These are phyloP conservation scores for Papilio helenus DNA, from an alignment of 1,140 invertebrate genomes.

Conservation along the genomic window DNA sequence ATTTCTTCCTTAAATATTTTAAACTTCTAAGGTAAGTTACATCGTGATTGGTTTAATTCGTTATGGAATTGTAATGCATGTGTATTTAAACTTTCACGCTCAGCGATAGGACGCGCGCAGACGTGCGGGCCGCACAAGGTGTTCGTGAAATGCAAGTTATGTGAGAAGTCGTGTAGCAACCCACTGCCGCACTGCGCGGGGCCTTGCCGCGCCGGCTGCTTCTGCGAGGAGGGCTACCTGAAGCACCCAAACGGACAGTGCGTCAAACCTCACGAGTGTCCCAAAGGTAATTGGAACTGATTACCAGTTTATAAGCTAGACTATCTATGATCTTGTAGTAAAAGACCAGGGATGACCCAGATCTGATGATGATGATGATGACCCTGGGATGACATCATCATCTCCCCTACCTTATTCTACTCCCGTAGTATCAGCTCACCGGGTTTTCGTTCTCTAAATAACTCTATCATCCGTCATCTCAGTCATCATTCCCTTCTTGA, in stretches of 20 bases:
- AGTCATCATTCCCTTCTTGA: too few species aligned
- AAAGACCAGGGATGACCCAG: too few species aligned
- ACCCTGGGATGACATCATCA: too few species aligned
- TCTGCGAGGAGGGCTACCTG: constrained; percentile 55
- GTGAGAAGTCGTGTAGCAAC: constrained; percentile 58
- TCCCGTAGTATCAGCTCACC: too few species aligned
- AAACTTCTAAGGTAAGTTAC: too few species aligned
- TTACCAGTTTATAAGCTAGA: neutral
- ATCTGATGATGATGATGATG: too few species aligned
- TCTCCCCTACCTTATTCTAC: too few species aligned
- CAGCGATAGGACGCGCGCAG: constrained; percentile 34
- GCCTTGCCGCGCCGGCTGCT: constrained; percentile 55
- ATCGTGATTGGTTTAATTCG: too few species aligned
- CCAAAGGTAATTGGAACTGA: constrained; percentile 48
- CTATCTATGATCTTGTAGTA: neutral
- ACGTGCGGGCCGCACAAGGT: constrained; percentile 51
- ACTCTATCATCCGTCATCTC: too few species aligned
- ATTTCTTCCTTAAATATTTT: neutral
- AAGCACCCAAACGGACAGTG: constrained; percentile 56
- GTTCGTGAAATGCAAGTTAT: constrained; percentile 50
- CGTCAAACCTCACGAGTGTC: constrained; percentile 55
- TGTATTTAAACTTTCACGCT: neutral
- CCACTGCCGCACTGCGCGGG: constrained; percentile 47
- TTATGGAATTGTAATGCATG: neutral
- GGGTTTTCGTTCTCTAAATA: too few species aligned